Evolutionary conservation across 1,140 invertebrate genomes (phyloP).

Genomic region (Homalodisca vitripennis): DNA sequence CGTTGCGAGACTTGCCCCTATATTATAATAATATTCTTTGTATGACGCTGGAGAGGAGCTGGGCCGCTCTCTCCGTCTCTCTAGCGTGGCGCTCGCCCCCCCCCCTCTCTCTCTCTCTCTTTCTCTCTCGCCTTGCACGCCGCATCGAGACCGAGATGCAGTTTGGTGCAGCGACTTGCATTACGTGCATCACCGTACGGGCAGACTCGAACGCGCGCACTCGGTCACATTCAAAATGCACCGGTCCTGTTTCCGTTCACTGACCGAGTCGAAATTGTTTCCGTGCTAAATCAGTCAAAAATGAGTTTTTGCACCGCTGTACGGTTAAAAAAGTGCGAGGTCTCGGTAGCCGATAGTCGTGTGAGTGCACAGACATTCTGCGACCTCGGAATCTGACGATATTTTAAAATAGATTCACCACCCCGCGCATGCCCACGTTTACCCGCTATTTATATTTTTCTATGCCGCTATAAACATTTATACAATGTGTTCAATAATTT

Average conservation of each 20-base stretch:
- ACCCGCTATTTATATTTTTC: conserved; percentile 23
- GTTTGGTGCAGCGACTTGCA: conserved; percentile 34
- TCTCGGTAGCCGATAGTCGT: no score
- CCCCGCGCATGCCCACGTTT: conserved; percentile 7
- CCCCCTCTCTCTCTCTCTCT: conserved; percentile 29
- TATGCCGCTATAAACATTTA: conserved; percentile 8
- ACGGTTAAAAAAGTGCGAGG: conserved; percentile 11
- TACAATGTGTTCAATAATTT: conserved; percentile 21
- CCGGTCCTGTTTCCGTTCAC: neutral
- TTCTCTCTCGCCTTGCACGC: conserved; percentile 26
- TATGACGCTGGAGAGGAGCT: conserved; percentile 13
- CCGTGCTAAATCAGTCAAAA: conserved; percentile 8
- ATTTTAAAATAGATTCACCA: conserved; percentile 25
- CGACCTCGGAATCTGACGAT: neutral
- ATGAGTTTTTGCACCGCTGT: conserved; percentile 16
- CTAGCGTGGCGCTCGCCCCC: neutral
- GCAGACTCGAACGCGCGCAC: conserved; percentile 16
- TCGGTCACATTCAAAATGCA: conserved; percentile 11
- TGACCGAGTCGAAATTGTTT: neutral
- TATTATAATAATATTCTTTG: conserved; percentile 36
- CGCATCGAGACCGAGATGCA: conserved; percentile 28
- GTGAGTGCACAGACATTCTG: neutral
- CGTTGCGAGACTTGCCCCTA: conserved; percentile 30
- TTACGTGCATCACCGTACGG: conserved; percentile 32
- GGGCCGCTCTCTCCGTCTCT: conserved; percentile 1